Evolutionary conservation across 2,888 invertebrate species (phyloP).

Genomic region (Erebia aethiops): DNA sequence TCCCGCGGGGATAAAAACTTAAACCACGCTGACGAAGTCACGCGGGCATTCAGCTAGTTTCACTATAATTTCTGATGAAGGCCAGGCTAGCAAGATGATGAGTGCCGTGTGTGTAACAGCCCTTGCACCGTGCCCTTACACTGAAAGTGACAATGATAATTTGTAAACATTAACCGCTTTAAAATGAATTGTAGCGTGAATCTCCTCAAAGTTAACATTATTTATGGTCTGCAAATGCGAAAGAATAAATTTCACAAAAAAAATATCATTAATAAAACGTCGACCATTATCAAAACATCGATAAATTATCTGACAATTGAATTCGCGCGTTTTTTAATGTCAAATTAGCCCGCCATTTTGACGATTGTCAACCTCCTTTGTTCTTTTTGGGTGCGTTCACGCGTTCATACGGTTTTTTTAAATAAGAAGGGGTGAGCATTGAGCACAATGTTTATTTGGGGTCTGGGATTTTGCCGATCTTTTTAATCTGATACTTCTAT

Average conservation of each 20-base stretch:
- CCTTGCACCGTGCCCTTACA: conserved; percentile 31
- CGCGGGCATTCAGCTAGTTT: too few relatives aligned
- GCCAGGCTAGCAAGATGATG: background rate
- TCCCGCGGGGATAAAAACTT: too few relatives aligned
- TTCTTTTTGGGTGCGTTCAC: conserved; percentile 68
- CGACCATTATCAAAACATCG: conserved; percentile 69
- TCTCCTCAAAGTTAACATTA: conserved; percentile 59
- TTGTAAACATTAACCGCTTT: conserved; percentile 66
- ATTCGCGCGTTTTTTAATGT: conserved; percentile 78
- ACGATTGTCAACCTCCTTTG: conserved; percentile 64
- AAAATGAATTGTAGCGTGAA: conserved; percentile 68
- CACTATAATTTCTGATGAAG: too few relatives aligned
- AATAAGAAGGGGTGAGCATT: conserved; percentile 65
- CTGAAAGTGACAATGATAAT: conserved; percentile 44
- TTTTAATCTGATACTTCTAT: conserved; percentile 26
- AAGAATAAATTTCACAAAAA: conserved; percentile 58
- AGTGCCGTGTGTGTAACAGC: background rate
- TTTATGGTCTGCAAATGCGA: conserved; percentile 64
- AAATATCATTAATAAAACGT: conserved; percentile 73
- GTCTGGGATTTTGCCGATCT: conserved; percentile 35
- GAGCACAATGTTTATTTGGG: conserved; percentile 53
- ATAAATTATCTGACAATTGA: conserved; percentile 79
- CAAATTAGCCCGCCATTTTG: conserved; percentile 77
- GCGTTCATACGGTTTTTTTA: conserved; percentile 59
- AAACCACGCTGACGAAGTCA: too few relatives aligned